Base-by-base conservation (phyloP, 2,888 invertebrate genomes). In the Agriopis marginaria region DNA sequence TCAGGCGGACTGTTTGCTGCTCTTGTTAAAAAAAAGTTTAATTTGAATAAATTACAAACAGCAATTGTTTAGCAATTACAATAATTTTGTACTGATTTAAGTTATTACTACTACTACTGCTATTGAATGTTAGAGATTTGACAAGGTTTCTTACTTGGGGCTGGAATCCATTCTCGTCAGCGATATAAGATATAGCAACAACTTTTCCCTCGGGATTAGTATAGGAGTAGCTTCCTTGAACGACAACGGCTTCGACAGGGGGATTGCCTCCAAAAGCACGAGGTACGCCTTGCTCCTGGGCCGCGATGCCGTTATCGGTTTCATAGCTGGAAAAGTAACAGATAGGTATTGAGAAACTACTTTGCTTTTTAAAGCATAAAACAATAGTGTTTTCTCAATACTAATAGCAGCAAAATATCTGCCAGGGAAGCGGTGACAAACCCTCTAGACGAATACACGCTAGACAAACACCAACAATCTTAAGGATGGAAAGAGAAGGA, bases 161-260 rank as follows among this genome's bases (percentile, higher is more conserved):
- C 75, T 95, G 95, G 94, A 95, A 96, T 70, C 96, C 96, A 73
- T 96, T 95, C 85, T 96, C 96, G 79, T 96, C 96, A 74, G 96
- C 96, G 69, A 94, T 82, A 87, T 96, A 97, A 54, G 89, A 86
- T 71, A 96, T 81, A 32, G 87, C 83, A 77, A 96, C 90, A 12
- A 91, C 91, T 44, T 91, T 83, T 6, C 96, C 96, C 76, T 96
- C 96, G 12, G 95, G 95, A 3, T 95, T 95, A 7, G 91, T 95
- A 85, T 92, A 95, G 55, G 94, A 89, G 90, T 88, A 95, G 4
- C 91, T 88, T 39, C 96, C 96, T 76, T 94, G 91, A n/a, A 91
- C 91, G 61, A 93, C 94, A n/a, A 71, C 82, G 7, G 89, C 82
- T 6, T 64, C 60, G 5, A 82, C 80, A 1, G 89, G 86, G 23